A percentile compares a stretch with the other conserved stretches of the same genome.
phyloP scores from a whole-genome alignment of 2,113 vertebrate genomes.

The Lota lota region DNA sequence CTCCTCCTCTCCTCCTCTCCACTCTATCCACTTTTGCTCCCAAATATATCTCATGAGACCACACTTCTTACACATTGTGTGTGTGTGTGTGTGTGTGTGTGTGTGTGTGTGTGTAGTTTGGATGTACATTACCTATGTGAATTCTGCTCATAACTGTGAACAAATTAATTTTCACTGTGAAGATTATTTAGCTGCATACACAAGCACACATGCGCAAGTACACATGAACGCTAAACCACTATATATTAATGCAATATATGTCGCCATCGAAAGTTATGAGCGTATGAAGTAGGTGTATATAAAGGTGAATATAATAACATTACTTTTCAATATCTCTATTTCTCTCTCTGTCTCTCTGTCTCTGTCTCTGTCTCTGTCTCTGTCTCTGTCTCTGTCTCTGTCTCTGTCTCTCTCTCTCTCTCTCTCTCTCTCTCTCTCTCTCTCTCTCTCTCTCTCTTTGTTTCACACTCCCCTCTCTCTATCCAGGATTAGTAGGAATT shows the following conservation, averaged over 20 bases:
- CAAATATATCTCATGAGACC: conserved; percentile 59
- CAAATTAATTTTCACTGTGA: conserved; percentile 25
- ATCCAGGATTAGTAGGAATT: conserved; percentile 65
- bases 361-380: no score
- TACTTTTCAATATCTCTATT: conserved; percentile 7
- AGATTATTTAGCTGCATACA: no score
- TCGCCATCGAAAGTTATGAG: neutral
- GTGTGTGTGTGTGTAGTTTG: conserved; percentile 2
- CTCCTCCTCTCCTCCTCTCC: neutral
- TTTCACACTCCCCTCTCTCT: conserved; percentile 25
- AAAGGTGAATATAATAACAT: conserved; percentile 42
- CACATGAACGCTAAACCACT: neutral
- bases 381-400: conserved; percentile 8
- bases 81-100: conserved; percentile 20
- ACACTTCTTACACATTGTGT: conserved; percentile 38
- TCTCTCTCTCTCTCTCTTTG: conserved; percentile 1
- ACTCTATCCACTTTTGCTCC: conserved; percentile 28
- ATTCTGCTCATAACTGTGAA: conserved; percentile 37
- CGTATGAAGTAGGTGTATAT: neutral
- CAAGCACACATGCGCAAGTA: neutral
- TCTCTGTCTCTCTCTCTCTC: conserved; percentile 6
- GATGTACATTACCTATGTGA: conserved; percentile 14
- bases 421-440: conserved; percentile 5
- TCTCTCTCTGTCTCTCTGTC: conserved; percentile 3
- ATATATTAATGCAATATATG: neutral